phyloP scores from a whole-genome alignment of 2,113 vertebrate genomes.

The Corynorhinus townsendii region DNA sequence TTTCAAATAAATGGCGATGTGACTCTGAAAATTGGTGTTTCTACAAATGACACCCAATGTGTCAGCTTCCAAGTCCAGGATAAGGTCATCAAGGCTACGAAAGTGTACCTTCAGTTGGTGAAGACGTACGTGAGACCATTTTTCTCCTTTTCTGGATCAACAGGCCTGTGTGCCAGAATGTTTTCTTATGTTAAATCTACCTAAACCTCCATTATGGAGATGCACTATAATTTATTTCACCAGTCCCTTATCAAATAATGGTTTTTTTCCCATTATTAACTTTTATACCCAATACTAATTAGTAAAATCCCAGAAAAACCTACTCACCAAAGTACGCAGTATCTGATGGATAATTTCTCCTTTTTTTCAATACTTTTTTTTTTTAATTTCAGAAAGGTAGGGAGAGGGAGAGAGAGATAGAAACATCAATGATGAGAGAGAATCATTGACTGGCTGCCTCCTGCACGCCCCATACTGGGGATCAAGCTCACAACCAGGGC shows the following conservation, averaged over 20 bases:
- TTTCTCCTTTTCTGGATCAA: not conserved
- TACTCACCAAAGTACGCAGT: not conserved
- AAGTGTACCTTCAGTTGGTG: not conserved
- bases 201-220: not conserved
- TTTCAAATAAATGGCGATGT: not conserved
- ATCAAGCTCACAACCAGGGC: too few relatives aligned
- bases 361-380: too few relatives aligned
- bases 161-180: not conserved
- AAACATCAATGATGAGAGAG: too few relatives aligned
- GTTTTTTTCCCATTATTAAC: not conserved
- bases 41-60: conserved; percentile 10
- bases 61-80: not conserved
- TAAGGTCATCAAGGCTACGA: not conserved
- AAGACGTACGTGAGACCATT: conserved; percentile 25
- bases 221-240: not conserved
- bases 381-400: too few relatives aligned
- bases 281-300: not conserved
- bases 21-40: not conserved
- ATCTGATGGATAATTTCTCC: not conserved
- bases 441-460: too few relatives aligned
- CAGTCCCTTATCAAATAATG: not conserved
- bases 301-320: not conserved
- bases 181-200: not conserved
- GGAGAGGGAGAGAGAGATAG: too few relatives aligned
- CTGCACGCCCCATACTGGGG: too few relatives aligned